Base-by-base conservation (phyloP, 2,113 vertebrate genomes). In the Alexandromys fortis region DNA sequence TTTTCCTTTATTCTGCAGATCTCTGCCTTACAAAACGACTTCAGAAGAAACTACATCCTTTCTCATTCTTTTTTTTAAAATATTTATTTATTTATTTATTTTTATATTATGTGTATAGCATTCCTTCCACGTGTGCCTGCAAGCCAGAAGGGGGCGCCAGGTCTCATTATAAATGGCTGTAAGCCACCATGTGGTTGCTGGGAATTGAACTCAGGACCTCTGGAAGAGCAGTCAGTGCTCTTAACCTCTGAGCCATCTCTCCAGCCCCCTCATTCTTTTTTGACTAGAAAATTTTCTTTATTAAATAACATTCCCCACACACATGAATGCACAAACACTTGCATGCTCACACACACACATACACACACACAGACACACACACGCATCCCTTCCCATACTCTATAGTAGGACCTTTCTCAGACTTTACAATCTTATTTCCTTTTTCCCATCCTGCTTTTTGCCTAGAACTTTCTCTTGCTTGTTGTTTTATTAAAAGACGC, bases 401-500 rank as follows among this genome's bases (percentile, higher is more conserved):
- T n/a, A 26, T 82, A 70, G 68, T 49, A 94, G 38, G 17, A 79
- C 16, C 61, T 90, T 79, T 47, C 83, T 75, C 3, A 38, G 63
- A 76, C 75, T 93, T 83, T 49, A n/a, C 22, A 16, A 49, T 42
- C 28, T 61, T 72, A 55, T n/a, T 78, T 88, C 49, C n/a, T 72
- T 91, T 86, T 88, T 58, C 72, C 33, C 55, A 86, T 86, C 72
- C n/a, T 91, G 1, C 33, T 92, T 67, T 65, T 90, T 91, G 73
- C 49, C 5, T 49, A 52, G 75, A 87, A 63, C 12, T 94, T 92
- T 76, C 65, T 83, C 86, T 93, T 88, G 79, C 28, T 90, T 83
- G 86, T 58, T 90, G 90, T 75, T 85, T 95, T 81, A 91, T 86
- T 81, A 90, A 70, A 68, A 90, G 75, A 86, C 72, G 83, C 75